Evolutionary conservation across 2,888 invertebrate species (phyloP).

Genomic region (Lasioglossum zephyrum): DNA sequence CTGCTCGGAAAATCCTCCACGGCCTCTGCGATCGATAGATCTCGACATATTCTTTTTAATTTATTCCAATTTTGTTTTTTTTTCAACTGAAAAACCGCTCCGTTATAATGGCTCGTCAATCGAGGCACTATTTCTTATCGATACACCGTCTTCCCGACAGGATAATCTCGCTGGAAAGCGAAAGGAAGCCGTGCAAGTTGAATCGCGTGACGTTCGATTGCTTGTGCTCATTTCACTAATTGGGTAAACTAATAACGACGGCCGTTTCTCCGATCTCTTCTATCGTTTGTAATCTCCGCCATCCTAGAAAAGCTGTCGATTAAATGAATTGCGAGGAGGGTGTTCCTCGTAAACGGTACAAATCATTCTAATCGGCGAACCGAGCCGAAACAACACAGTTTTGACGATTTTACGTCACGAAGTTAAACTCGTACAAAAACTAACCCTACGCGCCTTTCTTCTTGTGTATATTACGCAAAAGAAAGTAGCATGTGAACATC

Average conservation of each 20-base stretch:
- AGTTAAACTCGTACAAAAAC: too few relatives aligned
- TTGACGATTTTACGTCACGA: too few relatives aligned
- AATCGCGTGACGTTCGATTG: slow-evolving; percentile 50
- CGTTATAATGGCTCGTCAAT: neutral
- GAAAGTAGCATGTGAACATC: too few relatives aligned
- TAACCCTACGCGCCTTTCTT: too few relatives aligned
- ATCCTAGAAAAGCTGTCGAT: neutral
- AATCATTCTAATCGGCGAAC: neutral
- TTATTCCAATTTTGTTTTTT: too few relatives aligned
- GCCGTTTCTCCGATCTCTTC: slow-evolving; percentile 26
- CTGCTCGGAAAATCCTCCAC: neutral
- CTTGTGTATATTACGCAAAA: too few relatives aligned
- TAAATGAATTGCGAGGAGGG: neutral
- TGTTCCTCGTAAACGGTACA: neutral
- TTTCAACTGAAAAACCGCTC: neutral
- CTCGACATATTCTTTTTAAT: too few relatives aligned
- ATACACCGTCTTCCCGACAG: slow-evolving; percentile 45
- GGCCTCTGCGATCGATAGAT: neutral
- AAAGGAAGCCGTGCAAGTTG: slow-evolving; percentile 63
- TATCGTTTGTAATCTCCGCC: slow-evolving; percentile 7
- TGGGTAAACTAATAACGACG: slow-evolving; percentile 65
- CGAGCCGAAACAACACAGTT: too few relatives aligned
- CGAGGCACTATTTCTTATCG: slow-evolving; percentile 41
- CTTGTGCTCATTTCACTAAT: slow-evolving; percentile 62
- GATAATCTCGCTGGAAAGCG: slow-evolving; percentile 65